Base-by-base conservation (phyloP, 2,797 vertebrate species). In the Poecile montanus region DNA sequence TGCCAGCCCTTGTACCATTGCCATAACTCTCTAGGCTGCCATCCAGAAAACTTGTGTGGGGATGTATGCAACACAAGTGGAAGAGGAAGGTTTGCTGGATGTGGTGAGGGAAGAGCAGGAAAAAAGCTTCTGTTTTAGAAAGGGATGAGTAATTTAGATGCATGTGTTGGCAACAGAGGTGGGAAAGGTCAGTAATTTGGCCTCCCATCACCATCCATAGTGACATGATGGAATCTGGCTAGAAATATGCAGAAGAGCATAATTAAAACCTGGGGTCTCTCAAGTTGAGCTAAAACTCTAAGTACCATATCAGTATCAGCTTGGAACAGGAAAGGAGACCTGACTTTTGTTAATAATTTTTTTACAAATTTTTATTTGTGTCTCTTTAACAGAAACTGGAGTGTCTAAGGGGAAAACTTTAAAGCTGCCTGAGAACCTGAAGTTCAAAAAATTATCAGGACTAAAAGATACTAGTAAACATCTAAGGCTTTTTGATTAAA, bases 161-260 rank as follows among this genome's bases (percentile, higher is more conserved):
- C 12, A 4, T 9, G 6, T 57, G 29, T 76, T 92, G 40, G 30
- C 30, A 70, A 0, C 0, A 0, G 40, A 81, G 16, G n/a, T 85
- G 48, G 82, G 44, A 85, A 81, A 40, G 32, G 23, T 74, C n/a
- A 34, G 14, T 36, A 32, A 27, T 30, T 22, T 61, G 23, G 18
- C 26, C 21, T 91, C 47, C 32, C 23, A 7, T 53, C 40, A 45
- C 16, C 14, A 10, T 76, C 40, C 3, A 0, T 44, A 70, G 17
- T 60, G 27, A 75, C 29, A 14, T 51, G 7, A 54, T 72, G 7
- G 17, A 50, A n/a, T 51, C n/a, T 82, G 40, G 4, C 62, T 75
- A 84, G 70, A 86, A 86, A 56, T 36, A 47, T 16, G 75, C 32
- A 53, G 65, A 74, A 74, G 8, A 88, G 10, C 15, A 0, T 32